Conservation (phyloP, 2,113 vertebrate species). For the Oryzias curvinotus region DNA sequence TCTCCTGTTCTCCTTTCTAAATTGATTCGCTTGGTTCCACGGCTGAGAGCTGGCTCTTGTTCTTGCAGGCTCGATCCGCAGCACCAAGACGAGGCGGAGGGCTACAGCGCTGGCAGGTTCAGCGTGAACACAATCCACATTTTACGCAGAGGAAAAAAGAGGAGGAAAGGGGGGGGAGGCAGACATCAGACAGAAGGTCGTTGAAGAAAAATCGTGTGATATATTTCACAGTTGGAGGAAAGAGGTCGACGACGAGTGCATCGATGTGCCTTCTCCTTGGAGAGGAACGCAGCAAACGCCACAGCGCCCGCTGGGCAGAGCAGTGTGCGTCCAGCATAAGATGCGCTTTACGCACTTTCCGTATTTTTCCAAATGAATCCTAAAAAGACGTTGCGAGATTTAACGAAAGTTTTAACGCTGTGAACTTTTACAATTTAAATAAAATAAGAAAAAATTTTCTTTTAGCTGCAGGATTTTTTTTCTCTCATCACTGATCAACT, state of each 20-base stretch:
- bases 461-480: not conserved
- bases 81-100: slow-evolving; percentile 74
- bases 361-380: slow-evolving; percentile 63
- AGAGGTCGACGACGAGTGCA: slow-evolving; percentile 56
- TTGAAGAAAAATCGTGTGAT: slow-evolving; percentile 41
- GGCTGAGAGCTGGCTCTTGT: slow-evolving; percentile 68
- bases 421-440: slow-evolving; percentile 7
- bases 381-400: slow-evolving; percentile 44
- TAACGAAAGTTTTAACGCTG: slow-evolving; percentile 7
- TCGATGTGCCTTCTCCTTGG: slow-evolving; percentile 66
- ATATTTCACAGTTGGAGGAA: slow-evolving; percentile 45
- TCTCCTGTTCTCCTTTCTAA: slow-evolving; percentile 51
- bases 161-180: not conserved
- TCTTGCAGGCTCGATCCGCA: slow-evolving; percentile 73
- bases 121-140: slow-evolving; percentile 61
- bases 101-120: slow-evolving; percentile 62
- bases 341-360: slow-evolving; percentile 71
- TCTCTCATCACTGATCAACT: not conserved
- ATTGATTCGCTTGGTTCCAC: slow-evolving; percentile 72
- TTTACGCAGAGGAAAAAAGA: not conserved
- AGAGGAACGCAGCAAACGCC: slow-evolving; percentile 69
- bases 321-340: slow-evolving; percentile 68
- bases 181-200: slow-evolving; percentile 28
- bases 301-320: slow-evolving; percentile 71
- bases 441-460: not conserved